A percentile compares a stretch with the other conserved stretches of the same genome.
Evolutionary conservation across 2,113 vertebrate species (phyloP).

Genomic region (Eulacestoma nigropectus): DNA sequence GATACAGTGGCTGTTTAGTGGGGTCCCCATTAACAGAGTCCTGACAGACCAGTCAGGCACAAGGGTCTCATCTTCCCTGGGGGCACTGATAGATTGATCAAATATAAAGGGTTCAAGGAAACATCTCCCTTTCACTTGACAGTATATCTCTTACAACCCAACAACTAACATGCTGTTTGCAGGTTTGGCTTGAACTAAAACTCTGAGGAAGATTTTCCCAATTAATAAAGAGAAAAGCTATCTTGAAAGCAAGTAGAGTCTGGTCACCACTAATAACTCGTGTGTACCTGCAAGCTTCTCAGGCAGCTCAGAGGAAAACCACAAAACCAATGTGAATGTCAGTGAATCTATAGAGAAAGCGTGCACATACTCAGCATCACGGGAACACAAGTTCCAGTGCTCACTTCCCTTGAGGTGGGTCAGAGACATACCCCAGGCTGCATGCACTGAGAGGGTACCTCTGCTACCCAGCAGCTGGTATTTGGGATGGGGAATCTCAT

Average conservation of each 20-base stretch:
- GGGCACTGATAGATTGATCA: neutral
- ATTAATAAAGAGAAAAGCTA: neutral
- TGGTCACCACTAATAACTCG: neutral
- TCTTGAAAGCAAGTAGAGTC: neutral
- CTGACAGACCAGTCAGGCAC: neutral
- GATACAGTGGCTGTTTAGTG: neutral
- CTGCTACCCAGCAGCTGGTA: neutral
- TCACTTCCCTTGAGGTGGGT: neutral
- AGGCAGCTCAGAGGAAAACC: neutral
- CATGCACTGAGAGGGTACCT: neutral
- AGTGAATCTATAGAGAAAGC: neutral
- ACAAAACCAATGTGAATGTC: neutral
- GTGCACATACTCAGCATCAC: accelerated
- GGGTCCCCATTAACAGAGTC: neutral
- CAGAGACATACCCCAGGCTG: neutral
- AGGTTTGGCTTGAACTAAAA: neutral
- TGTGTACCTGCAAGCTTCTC: neutral
- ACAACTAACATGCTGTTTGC: neutral
- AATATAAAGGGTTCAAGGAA: neutral
- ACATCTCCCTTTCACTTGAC: neutral
- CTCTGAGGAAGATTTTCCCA: neutral
- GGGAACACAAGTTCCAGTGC: neutral
- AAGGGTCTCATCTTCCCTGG: neutral
- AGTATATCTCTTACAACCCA: neutral
- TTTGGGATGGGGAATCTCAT: neutral